Conservation (phyloP, 2,888 invertebrate genomes). For the Tridacna crocea region DNA sequence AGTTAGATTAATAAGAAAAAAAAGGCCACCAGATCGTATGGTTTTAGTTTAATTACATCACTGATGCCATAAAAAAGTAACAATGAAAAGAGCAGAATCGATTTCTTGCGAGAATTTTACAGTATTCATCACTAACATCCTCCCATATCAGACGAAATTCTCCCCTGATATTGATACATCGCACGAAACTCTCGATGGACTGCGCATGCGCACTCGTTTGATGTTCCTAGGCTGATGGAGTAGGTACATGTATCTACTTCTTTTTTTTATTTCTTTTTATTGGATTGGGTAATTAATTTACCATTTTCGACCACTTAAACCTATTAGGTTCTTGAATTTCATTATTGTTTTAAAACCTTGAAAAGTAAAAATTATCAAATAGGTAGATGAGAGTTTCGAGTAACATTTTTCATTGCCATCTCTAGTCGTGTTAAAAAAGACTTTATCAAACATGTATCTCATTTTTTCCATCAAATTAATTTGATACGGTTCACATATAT, state of each 20-base stretch:
- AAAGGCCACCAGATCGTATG: too few species aligned
- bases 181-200: constrained; percentile 27
- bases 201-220: constrained; percentile 39
- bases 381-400: too few species aligned
- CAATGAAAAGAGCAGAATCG: constrained; percentile 33
- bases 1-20: too few species aligned
- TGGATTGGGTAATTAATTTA: constrained; percentile 20
- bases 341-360: too few species aligned
- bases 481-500: too few species aligned
- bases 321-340: too few species aligned
- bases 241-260: constrained; percentile 10
- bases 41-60: too few species aligned
- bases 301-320: constrained; percentile 9
- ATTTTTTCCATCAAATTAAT: too few species aligned
- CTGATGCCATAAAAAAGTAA: constrained; percentile 8
- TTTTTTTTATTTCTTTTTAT: constrained; percentile 14
- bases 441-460: too few species aligned
- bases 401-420: too few species aligned
- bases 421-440: too few species aligned
- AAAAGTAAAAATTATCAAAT: too few species aligned
- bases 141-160: constrained; percentile 29
- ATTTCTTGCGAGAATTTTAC: constrained; percentile 27
- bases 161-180: constrained; percentile 22
- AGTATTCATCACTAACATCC: constrained; percentile 23
- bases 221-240: constrained; percentile 20